A percentile compares a stretch with the other conserved stretches of the same genome.
Conservation (phyloP, 2,797 vertebrate species). For the Tamandua tetradactyla region DNA sequence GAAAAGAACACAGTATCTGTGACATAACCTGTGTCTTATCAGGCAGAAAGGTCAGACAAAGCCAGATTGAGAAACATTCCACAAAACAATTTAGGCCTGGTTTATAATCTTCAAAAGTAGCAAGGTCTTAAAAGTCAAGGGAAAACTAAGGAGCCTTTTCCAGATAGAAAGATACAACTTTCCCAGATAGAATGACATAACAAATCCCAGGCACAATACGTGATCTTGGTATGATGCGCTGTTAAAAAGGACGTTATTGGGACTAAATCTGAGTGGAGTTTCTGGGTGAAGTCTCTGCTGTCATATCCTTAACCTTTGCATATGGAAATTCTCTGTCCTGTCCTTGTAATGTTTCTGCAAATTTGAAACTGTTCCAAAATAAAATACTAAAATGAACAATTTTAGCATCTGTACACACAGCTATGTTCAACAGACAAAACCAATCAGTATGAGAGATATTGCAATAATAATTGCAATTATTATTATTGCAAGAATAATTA, state of each 20-base stretch:
- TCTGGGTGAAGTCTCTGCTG: not conserved
- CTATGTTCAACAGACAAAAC: not conserved
- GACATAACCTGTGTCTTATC: not conserved
- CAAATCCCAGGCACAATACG: fast-evolving
- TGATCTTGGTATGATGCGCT: not conserved
- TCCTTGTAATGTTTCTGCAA: not conserved
- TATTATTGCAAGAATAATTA: not conserved
- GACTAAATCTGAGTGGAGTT: not conserved
- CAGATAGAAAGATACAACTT: not conserved
- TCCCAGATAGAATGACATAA: not conserved
- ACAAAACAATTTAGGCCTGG: not conserved
- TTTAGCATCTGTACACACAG: not conserved
- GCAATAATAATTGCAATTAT: not conserved
- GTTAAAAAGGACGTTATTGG: not conserved
- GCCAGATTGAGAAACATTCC: not conserved
- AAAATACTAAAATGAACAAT: not conserved
- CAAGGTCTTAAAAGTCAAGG: not conserved
- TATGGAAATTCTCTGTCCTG: not conserved
- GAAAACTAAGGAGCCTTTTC: not conserved
- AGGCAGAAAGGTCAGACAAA: not conserved
- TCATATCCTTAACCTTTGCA: not conserved
- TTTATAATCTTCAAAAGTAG: not conserved
- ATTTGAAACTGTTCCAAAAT: not conserved
- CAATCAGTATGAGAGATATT: not conserved
- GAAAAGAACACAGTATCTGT: not conserved